Evolutionary conservation across 2,113 vertebrate genomes (phyloP).

Genomic region (Ophthalmolycus amberensis): DNA sequence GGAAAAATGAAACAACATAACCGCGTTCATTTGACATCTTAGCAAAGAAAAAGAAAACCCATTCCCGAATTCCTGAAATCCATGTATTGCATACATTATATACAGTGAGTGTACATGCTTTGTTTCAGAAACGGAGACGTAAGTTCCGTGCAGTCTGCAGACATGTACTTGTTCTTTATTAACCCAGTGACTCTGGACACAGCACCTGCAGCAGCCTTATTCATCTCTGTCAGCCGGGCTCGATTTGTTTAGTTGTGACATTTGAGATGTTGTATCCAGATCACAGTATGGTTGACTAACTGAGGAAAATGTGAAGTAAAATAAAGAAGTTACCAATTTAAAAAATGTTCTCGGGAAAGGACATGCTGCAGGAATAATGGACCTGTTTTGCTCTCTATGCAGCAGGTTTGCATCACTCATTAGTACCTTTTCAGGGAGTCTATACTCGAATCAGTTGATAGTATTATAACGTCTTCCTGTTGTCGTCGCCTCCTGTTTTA

Average conservation of each 20-base stretch:
- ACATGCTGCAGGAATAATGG: slow-evolving; percentile 41
- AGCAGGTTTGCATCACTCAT: slow-evolving; percentile 56
- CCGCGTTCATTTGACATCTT: not conserved
- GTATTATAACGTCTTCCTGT: slow-evolving; percentile 3
- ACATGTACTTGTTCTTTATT: slow-evolving; percentile 64
- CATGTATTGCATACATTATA: not conserved
- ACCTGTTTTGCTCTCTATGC: slow-evolving; percentile 41
- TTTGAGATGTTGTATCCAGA: slow-evolving; percentile 69
- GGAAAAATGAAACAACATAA: slow-evolving; percentile 16
- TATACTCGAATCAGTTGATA: slow-evolving; percentile 25
- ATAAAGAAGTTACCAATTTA: slow-evolving; percentile 48
- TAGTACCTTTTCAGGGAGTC: slow-evolving; percentile 28
- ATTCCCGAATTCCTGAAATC: not conserved
- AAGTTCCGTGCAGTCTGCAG: not conserved
- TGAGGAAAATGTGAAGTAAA: slow-evolving; percentile 58
- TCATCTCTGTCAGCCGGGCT: slow-evolving; percentile 68
- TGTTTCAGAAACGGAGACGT: slow-evolving; percentile 20
- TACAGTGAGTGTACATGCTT: slow-evolving; percentile 20
- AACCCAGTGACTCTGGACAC: slow-evolving; percentile 43
- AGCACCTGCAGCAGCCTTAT: slow-evolving; percentile 60
- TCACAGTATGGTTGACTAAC: slow-evolving; percentile 61
- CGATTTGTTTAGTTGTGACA: slow-evolving; percentile 74
- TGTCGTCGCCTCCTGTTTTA: not conserved
- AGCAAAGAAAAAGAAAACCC: not conserved
- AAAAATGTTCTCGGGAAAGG: slow-evolving; percentile 31